Evolutionary conservation across 2,797 vertebrate genomes (phyloP).

Genomic region (Paguma larvata): DNA sequence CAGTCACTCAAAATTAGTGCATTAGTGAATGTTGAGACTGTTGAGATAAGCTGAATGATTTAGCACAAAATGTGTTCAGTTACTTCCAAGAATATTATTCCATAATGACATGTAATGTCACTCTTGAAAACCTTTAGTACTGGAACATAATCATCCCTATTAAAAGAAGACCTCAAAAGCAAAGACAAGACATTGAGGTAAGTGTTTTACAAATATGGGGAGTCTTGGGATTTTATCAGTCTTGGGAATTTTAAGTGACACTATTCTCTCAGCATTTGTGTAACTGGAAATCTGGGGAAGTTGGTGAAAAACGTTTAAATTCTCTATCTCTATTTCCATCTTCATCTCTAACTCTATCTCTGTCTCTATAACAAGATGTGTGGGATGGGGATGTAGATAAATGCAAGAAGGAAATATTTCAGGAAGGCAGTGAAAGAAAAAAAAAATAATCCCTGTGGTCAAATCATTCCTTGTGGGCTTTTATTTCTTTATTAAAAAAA

Average conservation of each 20-base stretch:
- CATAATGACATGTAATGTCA: constrained; percentile 35
- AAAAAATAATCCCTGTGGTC: neutral
- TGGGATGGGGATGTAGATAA: neutral
- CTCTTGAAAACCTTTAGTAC: neutral
- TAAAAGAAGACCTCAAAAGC: neutral
- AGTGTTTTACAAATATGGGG: neutral
- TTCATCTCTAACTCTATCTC: too few species aligned
- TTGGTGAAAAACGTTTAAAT: neutral
- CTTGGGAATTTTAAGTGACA: neutral
- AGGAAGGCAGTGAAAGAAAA: neutral
- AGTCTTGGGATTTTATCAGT: neutral
- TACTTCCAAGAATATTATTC: constrained; percentile 52
- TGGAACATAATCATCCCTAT: neutral
- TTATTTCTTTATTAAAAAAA: neutral
- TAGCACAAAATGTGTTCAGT: constrained; percentile 50
- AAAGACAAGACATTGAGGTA: neutral
- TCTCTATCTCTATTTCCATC: neutral
- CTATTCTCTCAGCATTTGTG: neutral
- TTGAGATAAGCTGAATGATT: constrained; percentile 58
- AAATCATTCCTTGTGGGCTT: neutral
- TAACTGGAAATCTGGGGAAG: neutral
- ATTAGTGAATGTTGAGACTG: constrained; percentile 40
- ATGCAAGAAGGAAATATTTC: neutral
- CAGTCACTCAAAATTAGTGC: constrained; percentile 54
- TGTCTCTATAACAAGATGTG: neutral